These are phyloP conservation scores for Ormyrus thymus DNA, from an alignment of 2,888 invertebrate genomes.

Conservation along the genomic window DNA sequence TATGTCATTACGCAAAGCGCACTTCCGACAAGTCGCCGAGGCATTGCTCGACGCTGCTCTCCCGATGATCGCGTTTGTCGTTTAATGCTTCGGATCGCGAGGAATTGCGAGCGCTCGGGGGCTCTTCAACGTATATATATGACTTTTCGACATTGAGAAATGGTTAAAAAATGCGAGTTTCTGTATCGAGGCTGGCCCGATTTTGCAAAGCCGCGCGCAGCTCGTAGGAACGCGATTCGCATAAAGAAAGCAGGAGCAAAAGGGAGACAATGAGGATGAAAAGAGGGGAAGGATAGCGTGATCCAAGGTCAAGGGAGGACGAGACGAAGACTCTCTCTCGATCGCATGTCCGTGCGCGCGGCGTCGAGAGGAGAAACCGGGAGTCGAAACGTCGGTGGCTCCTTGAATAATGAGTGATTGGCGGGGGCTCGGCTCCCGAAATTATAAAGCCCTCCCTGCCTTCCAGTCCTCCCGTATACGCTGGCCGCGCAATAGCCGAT, in stretches of 20 bases:
- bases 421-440: slow-evolving; percentile 54
- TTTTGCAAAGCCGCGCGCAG: background rate
- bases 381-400: slow-evolving; percentile 69
- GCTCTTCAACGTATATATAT: background rate
- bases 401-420: slow-evolving; percentile 70
- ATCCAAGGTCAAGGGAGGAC: slow-evolving; percentile 67
- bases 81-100: too few relatives aligned
- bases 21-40: too few relatives aligned
- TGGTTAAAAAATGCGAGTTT: too few relatives aligned
- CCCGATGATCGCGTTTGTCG: too few relatives aligned
- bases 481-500: background rate
- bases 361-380: slow-evolving; percentile 61
- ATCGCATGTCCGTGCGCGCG: slow-evolving; percentile 69
- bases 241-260: background rate
- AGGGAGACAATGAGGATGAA: background rate
- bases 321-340: slow-evolving; percentile 57
- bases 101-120: too few relatives aligned
- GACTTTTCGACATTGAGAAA: background rate
- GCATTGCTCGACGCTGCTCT: too few relatives aligned
- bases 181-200: too few relatives aligned
- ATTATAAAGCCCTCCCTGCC: slow-evolving; percentile 50
- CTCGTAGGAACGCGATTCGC: background rate
- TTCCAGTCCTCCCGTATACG: background rate
- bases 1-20: too few relatives aligned
- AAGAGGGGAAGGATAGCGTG: slow-evolving; percentile 64